These are phyloP conservation scores for Meloe dianella DNA, from an alignment of 2,888 invertebrate species.

Conservation along the genomic window DNA sequence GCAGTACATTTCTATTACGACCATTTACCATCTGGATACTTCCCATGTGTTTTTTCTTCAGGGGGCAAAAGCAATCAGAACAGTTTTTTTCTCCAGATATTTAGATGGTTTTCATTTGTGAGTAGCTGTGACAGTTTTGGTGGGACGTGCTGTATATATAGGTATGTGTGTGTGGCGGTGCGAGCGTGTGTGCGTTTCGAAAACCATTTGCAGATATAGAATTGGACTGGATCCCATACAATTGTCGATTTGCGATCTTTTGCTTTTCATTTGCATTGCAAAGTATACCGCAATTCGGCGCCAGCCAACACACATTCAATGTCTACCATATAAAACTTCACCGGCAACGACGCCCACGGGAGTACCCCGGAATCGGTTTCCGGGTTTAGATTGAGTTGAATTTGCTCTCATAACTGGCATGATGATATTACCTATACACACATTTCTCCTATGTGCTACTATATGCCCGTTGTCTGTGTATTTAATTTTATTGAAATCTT, in stretches of 20 bases:
- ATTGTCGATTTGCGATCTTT: constrained; percentile 60
- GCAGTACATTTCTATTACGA: background rate
- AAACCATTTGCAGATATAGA: constrained; percentile 55
- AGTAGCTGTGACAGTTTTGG: background rate
- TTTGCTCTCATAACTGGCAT: constrained; percentile 56
- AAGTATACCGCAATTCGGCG: constrained; percentile 57
- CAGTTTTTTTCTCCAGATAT: no score
- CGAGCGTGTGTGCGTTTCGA: constrained; percentile 44
- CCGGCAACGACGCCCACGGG: constrained; percentile 57
- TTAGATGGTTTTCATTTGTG: no score
- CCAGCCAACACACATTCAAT: constrained; percentile 50
- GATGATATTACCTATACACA: constrained; percentile 56
- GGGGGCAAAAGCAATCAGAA: background rate
- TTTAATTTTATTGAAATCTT: constrained; percentile 58
- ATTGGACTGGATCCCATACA: constrained; percentile 56
- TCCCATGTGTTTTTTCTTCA: constrained; percentile 12
- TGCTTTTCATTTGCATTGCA: constrained; percentile 61
- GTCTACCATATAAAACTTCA: constrained; percentile 54
- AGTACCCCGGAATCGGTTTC: constrained; percentile 57
- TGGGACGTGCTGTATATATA: background rate
- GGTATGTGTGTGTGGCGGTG: background rate
- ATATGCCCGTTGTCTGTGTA: constrained; percentile 44
- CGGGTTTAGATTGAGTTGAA: constrained; percentile 60
- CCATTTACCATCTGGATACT: constrained; percentile 21
- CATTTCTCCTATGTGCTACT: background rate